Conservation (phyloP, 2,113 vertebrate species). For the Alosa alosa region DNA sequence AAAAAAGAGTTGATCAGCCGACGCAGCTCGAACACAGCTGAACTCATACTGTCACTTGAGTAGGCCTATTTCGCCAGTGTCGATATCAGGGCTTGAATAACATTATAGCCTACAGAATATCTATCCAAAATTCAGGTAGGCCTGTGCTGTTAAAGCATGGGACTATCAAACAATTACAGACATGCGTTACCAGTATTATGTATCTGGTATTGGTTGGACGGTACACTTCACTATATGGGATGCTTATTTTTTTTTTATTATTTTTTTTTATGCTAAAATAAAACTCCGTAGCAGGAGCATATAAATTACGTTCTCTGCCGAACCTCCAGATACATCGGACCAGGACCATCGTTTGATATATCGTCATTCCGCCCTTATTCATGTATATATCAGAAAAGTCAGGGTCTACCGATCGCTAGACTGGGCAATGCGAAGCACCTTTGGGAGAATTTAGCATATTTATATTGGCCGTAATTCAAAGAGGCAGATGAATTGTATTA, state of each 20-base stretch:
- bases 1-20: background rate
- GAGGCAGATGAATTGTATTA: conserved; percentile 40
- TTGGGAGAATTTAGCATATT: conserved; percentile 27
- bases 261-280: background rate
- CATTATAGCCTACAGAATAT: background rate
- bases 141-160: background rate
- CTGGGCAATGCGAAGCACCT: conserved; percentile 1
- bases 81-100: background rate
- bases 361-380: background rate
- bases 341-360: background rate
- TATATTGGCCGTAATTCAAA: conserved; percentile 39
- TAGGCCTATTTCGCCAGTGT: background rate
- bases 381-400: background rate
- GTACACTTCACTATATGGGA: background rate
- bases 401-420: background rate
- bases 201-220: background rate
- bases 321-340: background rate
- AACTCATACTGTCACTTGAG: background rate
- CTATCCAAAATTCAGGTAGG: background rate
- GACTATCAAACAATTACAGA: background rate
- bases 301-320: background rate
- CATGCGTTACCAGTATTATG: background rate
- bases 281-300: background rate
- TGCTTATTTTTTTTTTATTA: background rate
- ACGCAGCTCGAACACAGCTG: background rate